Conservation (phyloP, 2,797 vertebrate species). For the Poecile montanus region DNA sequence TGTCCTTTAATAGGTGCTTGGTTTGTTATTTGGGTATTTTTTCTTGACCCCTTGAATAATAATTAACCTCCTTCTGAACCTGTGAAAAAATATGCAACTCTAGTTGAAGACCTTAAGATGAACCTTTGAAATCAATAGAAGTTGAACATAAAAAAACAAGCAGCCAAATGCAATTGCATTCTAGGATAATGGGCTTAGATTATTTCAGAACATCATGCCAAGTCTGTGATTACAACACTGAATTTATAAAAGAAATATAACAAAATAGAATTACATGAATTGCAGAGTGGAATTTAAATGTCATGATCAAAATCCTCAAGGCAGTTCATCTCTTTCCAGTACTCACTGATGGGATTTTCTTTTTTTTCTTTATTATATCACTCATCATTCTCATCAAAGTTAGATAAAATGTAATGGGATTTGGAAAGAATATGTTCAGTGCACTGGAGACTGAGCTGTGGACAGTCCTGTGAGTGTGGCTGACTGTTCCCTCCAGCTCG, state of each 20-base stretch:
- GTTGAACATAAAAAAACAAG: neutral
- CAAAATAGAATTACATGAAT: fast-evolving
- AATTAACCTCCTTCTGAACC: neutral
- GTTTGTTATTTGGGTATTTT: neutral
- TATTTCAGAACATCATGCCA: neutral
- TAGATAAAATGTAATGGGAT: fast-evolving
- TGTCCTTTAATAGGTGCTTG: neutral
- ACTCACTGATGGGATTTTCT: neutral
- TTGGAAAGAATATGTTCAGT: neutral
- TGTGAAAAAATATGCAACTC: neutral
- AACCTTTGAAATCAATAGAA: neutral
- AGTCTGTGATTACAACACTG: neutral
- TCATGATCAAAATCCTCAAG: neutral
- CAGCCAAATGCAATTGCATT: neutral
- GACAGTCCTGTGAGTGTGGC: fast-evolving
- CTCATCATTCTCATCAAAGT: neutral
- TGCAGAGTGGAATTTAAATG: neutral
- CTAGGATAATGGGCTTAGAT: neutral
- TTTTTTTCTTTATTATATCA: neutral
- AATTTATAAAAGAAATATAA: neutral
- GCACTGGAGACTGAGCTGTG: neutral
- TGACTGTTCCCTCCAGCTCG: neutral
- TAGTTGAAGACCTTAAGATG: neutral
- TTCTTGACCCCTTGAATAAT: neutral
- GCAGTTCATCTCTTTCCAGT: neutral